Percentiles rank a stretch among this genome's conserved stretches.
Evolutionary conservation across 2,888 invertebrate genomes (phyloP).

Genomic region (Tachina grossa): DNA sequence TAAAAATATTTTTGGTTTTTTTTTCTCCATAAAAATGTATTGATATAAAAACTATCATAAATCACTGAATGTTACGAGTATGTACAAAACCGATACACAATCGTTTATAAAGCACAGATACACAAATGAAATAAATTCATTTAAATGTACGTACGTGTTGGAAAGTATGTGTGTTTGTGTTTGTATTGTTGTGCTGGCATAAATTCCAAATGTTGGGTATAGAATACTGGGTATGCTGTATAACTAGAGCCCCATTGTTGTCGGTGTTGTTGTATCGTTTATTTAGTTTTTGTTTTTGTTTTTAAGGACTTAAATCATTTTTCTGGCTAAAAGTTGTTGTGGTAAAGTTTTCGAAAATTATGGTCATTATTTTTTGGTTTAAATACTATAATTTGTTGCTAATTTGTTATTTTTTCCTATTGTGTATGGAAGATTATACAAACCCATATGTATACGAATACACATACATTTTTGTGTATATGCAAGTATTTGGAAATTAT

Average conservation of each 20-base stretch:
- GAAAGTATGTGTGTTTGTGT: background rate
- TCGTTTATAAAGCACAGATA: slow-evolving; percentile 6
- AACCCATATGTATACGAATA: background rate
- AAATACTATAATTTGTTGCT: slow-evolving; percentile 66
- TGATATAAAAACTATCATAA: slow-evolving; percentile 58
- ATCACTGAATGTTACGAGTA: slow-evolving; percentile 49
- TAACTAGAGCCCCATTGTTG: slow-evolving; percentile 28
- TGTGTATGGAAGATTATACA: slow-evolving; percentile 25
- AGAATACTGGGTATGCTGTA: slow-evolving; percentile 10
- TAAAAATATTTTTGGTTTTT: slow-evolving; percentile 11
- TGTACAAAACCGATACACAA: slow-evolving; percentile 28
- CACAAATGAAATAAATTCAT: slow-evolving; percentile 37
- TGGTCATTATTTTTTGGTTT: slow-evolving; percentile 62
- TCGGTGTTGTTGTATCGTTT: slow-evolving; percentile 17
- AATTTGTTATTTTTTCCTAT: slow-evolving; percentile 61
- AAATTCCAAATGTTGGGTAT: slow-evolving; percentile 16
- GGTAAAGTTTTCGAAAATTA: slow-evolving; percentile 59
- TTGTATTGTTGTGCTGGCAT: background rate
- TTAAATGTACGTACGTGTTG: background rate
- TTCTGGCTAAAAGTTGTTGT: slow-evolving; percentile 59
- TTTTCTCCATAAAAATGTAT: slow-evolving; percentile 35
- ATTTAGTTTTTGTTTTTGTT: slow-evolving; percentile 2
- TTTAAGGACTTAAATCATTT: slow-evolving; percentile 63
- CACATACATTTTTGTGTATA: background rate
- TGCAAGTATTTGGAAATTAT: too few species aligned